Conservation (phyloP, 2,113 vertebrate genomes). For the Erpornis zantholeuca region DNA sequence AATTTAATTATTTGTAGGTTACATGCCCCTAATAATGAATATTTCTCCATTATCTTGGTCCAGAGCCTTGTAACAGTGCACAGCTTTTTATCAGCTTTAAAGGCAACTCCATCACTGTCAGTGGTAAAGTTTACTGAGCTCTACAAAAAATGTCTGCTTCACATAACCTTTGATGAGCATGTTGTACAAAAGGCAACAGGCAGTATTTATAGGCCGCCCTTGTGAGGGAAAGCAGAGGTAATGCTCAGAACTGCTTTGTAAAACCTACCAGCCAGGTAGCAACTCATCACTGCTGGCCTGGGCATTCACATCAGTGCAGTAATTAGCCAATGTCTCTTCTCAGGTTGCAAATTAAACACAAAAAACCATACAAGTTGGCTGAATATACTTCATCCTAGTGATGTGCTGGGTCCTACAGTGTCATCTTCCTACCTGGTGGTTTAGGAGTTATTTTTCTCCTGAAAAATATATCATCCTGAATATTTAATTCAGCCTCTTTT, state of each 20-base stretch:
- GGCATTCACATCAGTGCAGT: background rate
- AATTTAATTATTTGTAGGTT: slow-evolving; percentile 9
- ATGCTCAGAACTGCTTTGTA: background rate
- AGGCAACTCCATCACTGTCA: background rate
- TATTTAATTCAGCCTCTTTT: background rate
- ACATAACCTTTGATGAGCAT: background rate
- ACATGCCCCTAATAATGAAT: background rate
- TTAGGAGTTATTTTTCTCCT: background rate
- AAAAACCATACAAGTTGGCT: background rate
- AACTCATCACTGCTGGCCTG: background rate
- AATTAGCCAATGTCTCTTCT: background rate
- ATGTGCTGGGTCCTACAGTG: background rate
- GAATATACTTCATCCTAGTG: background rate
- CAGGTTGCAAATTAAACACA: background rate
- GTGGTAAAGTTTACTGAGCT: slow-evolving; percentile 9
- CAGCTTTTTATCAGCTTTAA: slow-evolving; percentile 4
- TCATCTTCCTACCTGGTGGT: background rate
- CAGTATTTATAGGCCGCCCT: background rate
- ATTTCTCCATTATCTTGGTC: background rate
- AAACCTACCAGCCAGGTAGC: background rate
- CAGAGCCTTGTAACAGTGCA: background rate
- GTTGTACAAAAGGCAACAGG: background rate
- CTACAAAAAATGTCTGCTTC: background rate
- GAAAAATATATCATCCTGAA: background rate
- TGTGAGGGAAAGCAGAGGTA: background rate